These are phyloP conservation scores for Macrobrachium rosenbergii DNA, from an alignment of 1,140 invertebrate species.

Conservation along the genomic window DNA sequence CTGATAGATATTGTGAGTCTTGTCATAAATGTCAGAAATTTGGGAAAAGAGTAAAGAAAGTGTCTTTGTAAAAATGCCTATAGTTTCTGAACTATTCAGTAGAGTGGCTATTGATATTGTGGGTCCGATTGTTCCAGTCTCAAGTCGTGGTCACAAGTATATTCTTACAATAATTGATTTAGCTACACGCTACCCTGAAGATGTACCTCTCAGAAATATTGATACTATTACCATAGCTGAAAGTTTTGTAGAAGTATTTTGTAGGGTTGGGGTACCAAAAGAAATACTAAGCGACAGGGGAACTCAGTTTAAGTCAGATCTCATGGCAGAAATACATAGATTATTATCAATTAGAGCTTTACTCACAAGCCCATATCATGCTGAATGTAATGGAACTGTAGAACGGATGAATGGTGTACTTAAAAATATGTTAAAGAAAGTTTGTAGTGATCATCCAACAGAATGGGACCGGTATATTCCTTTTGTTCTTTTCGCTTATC, in stretches of 20 bases:
- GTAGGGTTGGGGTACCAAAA: neutral
- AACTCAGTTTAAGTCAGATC: neutral
- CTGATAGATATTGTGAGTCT: neutral
- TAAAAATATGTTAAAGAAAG: neutral
- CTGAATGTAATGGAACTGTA: neutral
- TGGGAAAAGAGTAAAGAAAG: neutral
- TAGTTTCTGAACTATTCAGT: neutral
- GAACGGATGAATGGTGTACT: neutral
- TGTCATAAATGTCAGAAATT: neutral
- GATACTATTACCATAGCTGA: neutral
- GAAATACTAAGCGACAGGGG: neutral
- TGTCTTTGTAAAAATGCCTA: too few relatives aligned
- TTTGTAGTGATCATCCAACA: neutral
- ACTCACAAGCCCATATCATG: neutral
- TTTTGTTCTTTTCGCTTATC: neutral
- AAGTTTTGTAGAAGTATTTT: neutral
- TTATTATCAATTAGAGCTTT: neutral
- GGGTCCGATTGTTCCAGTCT: neutral
- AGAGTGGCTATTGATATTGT: neutral
- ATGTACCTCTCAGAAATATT: neutral
- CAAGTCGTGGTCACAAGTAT: neutral
- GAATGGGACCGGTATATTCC: neutral
- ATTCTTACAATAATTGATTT: constrained; percentile 6
- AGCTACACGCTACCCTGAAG: neutral
- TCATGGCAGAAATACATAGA: neutral